phyloP scores from a whole-genome alignment of 2,888 invertebrate genomes.

The Lysandra bellargus region DNA sequence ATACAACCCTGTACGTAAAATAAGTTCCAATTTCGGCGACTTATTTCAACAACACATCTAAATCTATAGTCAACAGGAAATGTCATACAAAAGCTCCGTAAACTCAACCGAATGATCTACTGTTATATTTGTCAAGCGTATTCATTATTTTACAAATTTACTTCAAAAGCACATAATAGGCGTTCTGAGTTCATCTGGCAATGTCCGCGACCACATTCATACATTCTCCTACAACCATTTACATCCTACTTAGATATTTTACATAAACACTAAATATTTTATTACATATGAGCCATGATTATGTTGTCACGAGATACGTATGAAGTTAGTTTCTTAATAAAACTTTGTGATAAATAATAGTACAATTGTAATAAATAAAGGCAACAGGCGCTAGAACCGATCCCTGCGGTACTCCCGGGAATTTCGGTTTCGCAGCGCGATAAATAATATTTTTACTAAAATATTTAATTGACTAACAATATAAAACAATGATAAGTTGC shows the following conservation, averaged over 20 bases:
- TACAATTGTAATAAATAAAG: conserved; percentile 8
- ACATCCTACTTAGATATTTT: background rate
- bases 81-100: conserved; percentile 56
- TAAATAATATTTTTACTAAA: conserved; percentile 1
- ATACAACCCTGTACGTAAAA: conserved; percentile 16
- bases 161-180: conserved; percentile 55
- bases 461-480: conserved; percentile 29
- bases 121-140: conserved; percentile 60
- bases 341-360: background rate
- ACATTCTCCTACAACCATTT: background rate
- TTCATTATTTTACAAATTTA: conserved; percentile 58
- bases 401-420: background rate
- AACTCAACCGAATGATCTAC: conserved; percentile 58
- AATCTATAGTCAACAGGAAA: conserved; percentile 61
- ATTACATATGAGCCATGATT: conserved; percentile 19
- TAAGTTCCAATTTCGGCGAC: background rate
- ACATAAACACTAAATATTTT: conserved; percentile 15
- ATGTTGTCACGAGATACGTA: conserved; percentile 17
- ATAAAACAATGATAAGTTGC: conserved; percentile 6
- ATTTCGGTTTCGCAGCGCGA: background rate
- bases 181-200: conserved; percentile 48
- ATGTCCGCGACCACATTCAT: conserved; percentile 26
- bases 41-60: conserved; percentile 40
- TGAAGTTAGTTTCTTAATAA: background rate
- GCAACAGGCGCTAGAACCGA: background rate